Base-by-base conservation (phyloP, 1,140 invertebrate genomes). In the Calliopsis andreniformis region DNA sequence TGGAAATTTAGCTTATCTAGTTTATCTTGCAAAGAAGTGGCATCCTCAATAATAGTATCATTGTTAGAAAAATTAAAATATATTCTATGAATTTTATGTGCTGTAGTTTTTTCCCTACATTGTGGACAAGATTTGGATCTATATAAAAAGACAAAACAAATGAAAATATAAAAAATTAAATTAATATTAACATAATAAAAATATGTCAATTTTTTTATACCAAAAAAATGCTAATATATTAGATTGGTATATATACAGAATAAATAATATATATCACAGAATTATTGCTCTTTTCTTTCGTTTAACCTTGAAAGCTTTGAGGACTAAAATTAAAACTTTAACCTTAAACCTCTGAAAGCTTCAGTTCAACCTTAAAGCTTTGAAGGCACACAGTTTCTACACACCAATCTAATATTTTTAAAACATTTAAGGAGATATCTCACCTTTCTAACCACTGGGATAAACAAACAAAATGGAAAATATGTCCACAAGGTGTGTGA, bases 401-500 rank as follows among this genome's bases (percentile, higher is more conserved):
- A n/a, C n/a, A n/a, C n/a, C n/a, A n/a, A n/a, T n/a, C n/a, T n/a
- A n/a, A n/a, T n/a, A n/a, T n/a, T n/a, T n/a, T n/a, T n/a, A n/a
- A n/a, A n/a, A n/a, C n/a, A n/a, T n/a, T n/a, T n/a, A n/a, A n/a
- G n/a, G n/a, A n/a, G n/a, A n/a, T n/a, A n/a, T n/a, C 83, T 67
- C 92, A 95, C 95, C 95, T 94, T 86, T 94, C 93, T 30, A 95
- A 89, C 95, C 95, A 96, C 79, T 94, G 92, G 23, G 90, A 88
- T 3, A 95, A 87, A 79, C 95, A 96, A 0, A 83, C 71, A 77
- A 93, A 91, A 81, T 96, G 95, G 81, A 95, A 95, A 79, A 95
- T 88, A 87, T 96, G 95, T 16, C 95, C 95, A 90, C 95, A 96
- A 61, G 91, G 91, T 14, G 94, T 95, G 20, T 91, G 88, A 82